A percentile compares a stretch with the other conserved stretches of the same genome.
These are phyloP conservation scores for Brachyhypopomus gauderio DNA, from an alignment of 2,113 vertebrate genomes.

Conservation along the genomic window DNA sequence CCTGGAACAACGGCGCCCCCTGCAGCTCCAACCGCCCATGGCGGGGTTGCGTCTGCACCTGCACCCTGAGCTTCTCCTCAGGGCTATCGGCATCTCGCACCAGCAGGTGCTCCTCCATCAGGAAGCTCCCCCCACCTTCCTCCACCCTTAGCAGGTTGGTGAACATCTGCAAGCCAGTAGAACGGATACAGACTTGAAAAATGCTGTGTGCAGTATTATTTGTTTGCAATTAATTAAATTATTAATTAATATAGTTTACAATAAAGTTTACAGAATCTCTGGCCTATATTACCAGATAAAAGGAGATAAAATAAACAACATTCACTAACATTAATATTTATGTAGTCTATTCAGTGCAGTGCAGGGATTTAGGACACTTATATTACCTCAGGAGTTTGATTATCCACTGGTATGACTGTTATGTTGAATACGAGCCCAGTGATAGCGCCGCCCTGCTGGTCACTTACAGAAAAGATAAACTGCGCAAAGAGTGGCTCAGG, in stretches of 20 bases:
- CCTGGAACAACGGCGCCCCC: conserved; percentile 60
- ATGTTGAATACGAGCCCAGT: conserved; percentile 74
- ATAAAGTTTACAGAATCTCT: background rate
- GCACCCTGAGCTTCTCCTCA: conserved; percentile 64
- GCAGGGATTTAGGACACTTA: background rate
- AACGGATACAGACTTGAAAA: background rate
- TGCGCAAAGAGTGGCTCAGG: conserved; percentile 69
- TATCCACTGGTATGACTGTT: conserved; percentile 73
- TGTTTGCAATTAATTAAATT: too few species aligned
- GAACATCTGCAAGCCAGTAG: conserved; percentile 68
- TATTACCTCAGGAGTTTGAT: conserved; percentile 73
- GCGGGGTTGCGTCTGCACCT: conserved; percentile 56
- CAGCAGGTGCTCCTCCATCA: conserved; percentile 73
- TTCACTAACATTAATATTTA: background rate
- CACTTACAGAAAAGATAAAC: conserved; percentile 79
- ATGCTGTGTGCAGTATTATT: background rate
- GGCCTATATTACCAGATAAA: too few species aligned
- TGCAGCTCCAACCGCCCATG: conserved; percentile 64
- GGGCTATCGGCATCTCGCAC: conserved; percentile 72
- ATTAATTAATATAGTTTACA: too few species aligned
- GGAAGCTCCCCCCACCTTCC: conserved; percentile 64
- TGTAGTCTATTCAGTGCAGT: background rate
- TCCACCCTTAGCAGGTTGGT: conserved; percentile 74
- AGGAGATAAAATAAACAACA: background rate
- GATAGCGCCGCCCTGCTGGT: conserved; percentile 74